Evolutionary conservation across 2,888 invertebrate genomes (phyloP).

Genomic region (Cephus nigrinus): DNA sequence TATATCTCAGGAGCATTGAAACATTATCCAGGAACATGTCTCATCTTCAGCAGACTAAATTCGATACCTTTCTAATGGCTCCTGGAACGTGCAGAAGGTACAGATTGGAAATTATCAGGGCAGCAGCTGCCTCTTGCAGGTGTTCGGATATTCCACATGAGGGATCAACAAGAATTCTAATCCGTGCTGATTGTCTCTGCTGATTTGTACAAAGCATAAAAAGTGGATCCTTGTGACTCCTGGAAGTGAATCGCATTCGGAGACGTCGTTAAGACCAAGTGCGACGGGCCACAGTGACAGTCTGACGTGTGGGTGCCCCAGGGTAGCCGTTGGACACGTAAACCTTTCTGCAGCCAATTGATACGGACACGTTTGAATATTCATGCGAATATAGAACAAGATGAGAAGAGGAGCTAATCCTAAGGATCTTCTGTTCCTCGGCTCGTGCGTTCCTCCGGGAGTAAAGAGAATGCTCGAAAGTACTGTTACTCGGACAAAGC

Average conservation of each 20-base stretch:
- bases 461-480: conserved; percentile 18
- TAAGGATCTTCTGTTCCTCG: conserved; percentile 5
- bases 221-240: not conserved
- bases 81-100: not conserved
- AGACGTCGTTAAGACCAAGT: not conserved
- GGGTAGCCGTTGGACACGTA: not conserved
- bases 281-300: not conserved
- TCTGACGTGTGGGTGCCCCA: not conserved
- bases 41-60: not conserved
- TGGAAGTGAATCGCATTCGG: not conserved
- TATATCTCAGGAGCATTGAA: not conserved
- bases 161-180: not conserved
- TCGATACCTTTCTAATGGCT: not conserved
- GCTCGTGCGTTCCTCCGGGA: conserved; percentile 3
- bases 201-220: not conserved
- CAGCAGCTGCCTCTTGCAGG: not conserved
- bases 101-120: not conserved
- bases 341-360: not conserved
- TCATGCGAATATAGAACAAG: conserved; percentile 7
- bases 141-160: not conserved
- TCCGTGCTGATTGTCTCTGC: not conserved
- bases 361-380: not conserved
- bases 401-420: conserved; percentile 2
- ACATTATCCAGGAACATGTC: not conserved
- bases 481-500: conserved; percentile 39